Conservation (phyloP, 2,888 invertebrate species). For the Pristionchus maxplancki region DNA sequence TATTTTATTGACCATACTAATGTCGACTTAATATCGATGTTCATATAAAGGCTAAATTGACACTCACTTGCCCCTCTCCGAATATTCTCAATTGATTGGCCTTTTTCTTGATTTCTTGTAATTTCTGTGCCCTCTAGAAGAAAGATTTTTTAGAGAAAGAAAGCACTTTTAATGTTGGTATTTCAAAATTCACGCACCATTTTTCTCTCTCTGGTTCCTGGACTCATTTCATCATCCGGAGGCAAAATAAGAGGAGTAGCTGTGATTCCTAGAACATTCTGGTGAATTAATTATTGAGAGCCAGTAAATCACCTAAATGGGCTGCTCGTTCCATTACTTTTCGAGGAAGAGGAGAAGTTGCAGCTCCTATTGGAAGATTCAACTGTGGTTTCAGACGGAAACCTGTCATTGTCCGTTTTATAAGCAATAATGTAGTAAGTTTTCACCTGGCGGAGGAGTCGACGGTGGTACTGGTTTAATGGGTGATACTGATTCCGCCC, state of each 20-base stretch:
- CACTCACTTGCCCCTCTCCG: slow-evolving; percentile 11
- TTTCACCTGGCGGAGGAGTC: slow-evolving; percentile 19
- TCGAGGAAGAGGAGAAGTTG: slow-evolving; percentile 46
- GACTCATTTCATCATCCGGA: slow-evolving; percentile 44
- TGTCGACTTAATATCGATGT: no score
- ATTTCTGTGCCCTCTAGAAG: not conserved
- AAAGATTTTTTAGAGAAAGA: no score
- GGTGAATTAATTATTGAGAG: not conserved
- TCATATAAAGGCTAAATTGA: not conserved
- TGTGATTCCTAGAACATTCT: not conserved
- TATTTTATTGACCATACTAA: not conserved
- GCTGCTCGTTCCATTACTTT: slow-evolving; percentile 41
- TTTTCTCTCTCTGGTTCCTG: not conserved
- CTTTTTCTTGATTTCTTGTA: slow-evolving; percentile 37
- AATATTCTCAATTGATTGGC: slow-evolving; percentile 22
- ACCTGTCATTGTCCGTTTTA: not conserved
- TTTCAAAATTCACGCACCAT: not conserved
- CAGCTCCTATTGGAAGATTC: slow-evolving; percentile 49
- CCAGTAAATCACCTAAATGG: slow-evolving; percentile 7
- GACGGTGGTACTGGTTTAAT: slow-evolving; percentile 14
- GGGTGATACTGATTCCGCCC: slow-evolving; percentile 26
- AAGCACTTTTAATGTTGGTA: no score
- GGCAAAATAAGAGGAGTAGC: slow-evolving; percentile 28
- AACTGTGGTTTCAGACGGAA: slow-evolving; percentile 23
- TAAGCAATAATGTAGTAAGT: not conserved